Conservation (phyloP, 2,888 invertebrate species). For the Pilophorus perplexus region DNA sequence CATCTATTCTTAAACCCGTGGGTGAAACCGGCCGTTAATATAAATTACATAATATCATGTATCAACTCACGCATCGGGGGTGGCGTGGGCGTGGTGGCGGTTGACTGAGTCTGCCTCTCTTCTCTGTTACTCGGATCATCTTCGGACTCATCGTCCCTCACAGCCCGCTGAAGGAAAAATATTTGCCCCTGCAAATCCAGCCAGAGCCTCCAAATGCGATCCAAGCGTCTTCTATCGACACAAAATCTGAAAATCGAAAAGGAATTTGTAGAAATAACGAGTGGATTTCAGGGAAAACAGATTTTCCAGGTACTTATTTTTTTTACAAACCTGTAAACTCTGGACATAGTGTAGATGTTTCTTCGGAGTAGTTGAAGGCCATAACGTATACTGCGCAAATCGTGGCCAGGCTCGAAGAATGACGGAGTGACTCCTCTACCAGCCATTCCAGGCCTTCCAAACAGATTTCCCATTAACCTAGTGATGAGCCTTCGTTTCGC, state of each 20-base stretch:
- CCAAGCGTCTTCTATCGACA: slow-evolving; percentile 51
- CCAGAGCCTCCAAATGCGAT: slow-evolving; percentile 64
- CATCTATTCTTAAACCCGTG: too few relatives aligned
- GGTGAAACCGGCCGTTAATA: too few relatives aligned
- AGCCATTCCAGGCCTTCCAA: slow-evolving; percentile 48
- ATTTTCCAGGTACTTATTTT: too few relatives aligned
- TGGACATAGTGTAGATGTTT: slow-evolving; percentile 53
- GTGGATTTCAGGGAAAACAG: too few relatives aligned
- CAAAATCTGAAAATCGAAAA: slow-evolving; percentile 3
- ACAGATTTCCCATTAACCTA: slow-evolving; percentile 42
- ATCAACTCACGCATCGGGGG: too few relatives aligned
- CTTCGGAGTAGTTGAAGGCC: slow-evolving; percentile 52
- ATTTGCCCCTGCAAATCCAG: slow-evolving; percentile 63
- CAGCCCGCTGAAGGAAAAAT: slow-evolving; percentile 57
- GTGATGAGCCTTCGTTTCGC: slow-evolving; percentile 45
- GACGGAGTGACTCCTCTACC: slow-evolving; percentile 22
- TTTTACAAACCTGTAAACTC: slow-evolving; percentile 52
- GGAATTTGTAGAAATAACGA: too few relatives aligned
- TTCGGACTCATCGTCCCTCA: slow-evolving; percentile 49
- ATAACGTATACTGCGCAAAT: slow-evolving; percentile 51
- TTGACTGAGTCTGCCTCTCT: slow-evolving; percentile 1
- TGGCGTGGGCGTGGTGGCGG: slow-evolving; percentile 7
- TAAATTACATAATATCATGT: too few relatives aligned
- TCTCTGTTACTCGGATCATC: background rate
- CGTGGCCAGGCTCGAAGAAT: slow-evolving; percentile 54